Evolutionary conservation across 2,113 vertebrate species (phyloP), one percentile per base, ranked within the genome.

Genomic region (Platycercus adscitus): DNA sequence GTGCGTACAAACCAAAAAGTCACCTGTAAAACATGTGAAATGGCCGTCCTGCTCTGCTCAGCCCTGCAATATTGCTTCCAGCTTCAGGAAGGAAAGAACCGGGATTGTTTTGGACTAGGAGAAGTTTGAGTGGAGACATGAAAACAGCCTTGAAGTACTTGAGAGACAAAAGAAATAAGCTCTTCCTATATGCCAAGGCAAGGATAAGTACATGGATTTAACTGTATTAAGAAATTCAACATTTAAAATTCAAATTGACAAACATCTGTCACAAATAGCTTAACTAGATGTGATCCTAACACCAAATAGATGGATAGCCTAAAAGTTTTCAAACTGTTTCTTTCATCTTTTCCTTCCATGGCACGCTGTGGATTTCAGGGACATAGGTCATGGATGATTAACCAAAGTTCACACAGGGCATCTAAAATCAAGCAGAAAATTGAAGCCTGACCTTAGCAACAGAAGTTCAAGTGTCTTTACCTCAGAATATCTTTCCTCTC

Each of bases 401-500:
- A 92, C 44, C 44, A 41, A 89, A 87, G 56, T 88, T 93, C 86
- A 96, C 33, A 71, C 5, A 6, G 64, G 79, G 53, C 82, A 88
- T 83, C 88, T 86, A 94, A 86, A 87, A 90, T 52, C 88, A 92
- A 93, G 88, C 69, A 93, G 95, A 92, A 94, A 97, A 92, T 81
- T 89, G 69, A 97, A 94, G 56, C n/a, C 41, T 93, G 89, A 88
- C 87, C 76, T 95, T 91, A 88, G 25, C 65, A 81, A 16, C 29
- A 70, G 8, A n/a, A 79, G 80, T 84, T 94, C 90, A 95, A 92
- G 29, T 49, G n/a, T 72, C 41, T 86, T 81, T 89, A 73, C 69
- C 88, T 78, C 70, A 89, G 23, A 82, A 85, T 68, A 92, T 81
- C 53, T 69, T 84, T 71, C 26, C 33, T 80, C 17, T 79, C 44